Percentiles rank a stretch among this genome's conserved stretches.
These are phyloP conservation scores for Tyria jacobaeae DNA, from an alignment of 2,888 invertebrate species.

Conservation along the genomic window DNA sequence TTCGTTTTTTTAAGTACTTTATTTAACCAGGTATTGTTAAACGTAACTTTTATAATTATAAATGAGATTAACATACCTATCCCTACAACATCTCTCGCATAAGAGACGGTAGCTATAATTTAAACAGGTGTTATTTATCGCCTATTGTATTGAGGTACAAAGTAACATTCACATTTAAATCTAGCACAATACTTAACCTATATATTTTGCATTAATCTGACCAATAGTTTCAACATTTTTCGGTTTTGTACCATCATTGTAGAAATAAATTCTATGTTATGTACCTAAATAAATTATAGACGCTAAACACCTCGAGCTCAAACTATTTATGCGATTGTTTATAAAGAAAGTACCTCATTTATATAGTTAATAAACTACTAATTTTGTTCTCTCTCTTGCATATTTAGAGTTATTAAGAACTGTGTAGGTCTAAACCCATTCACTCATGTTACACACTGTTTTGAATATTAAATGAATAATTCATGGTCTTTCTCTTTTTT, in stretches of 20 bases:
- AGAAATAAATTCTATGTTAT: neutral
- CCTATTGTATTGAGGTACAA: conserved; percentile 41
- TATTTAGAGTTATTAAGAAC: too few relatives aligned
- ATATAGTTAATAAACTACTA: neutral
- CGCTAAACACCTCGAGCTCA: neutral
- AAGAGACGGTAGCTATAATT: conserved; percentile 24
- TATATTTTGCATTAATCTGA: conserved; percentile 2
- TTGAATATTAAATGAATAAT: too few relatives aligned
- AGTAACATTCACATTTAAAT: conserved; percentile 12
- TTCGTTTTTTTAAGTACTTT: neutral
- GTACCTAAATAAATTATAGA: neutral
- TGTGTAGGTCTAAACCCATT: too few relatives aligned
- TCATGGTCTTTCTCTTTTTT: neutral
- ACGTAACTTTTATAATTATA: too few relatives aligned
- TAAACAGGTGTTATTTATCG: conserved; percentile 48
- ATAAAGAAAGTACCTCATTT: neutral
- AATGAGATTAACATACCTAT: neutral
- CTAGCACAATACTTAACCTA: too few relatives aligned
- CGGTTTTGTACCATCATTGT: neutral
- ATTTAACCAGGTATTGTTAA: neutral
- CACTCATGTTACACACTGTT: too few relatives aligned
- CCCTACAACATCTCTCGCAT: too few relatives aligned
- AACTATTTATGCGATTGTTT: neutral
- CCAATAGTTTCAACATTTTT: conserved; percentile 10
- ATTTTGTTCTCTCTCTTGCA: too few relatives aligned